Percentiles rank a stretch among this genome's conserved stretches.
Conservation (phyloP, 1,140 invertebrate genomes). For the Brachionus paranguensis region DNA sequence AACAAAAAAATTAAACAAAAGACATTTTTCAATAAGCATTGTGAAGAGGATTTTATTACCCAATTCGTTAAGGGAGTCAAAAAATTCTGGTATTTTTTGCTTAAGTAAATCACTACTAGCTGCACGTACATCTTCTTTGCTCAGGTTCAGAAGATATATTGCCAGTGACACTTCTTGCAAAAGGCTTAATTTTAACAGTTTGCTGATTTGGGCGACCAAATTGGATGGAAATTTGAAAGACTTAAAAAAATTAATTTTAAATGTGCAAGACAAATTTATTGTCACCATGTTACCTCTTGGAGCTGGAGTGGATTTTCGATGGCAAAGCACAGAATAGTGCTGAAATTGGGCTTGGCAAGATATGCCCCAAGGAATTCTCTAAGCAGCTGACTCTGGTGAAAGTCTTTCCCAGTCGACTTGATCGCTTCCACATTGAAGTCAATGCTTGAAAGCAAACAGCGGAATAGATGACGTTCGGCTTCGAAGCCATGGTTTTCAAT, state of each 20-base stretch:
- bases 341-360: slow-evolving; percentile 66
- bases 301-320: slow-evolving; percentile 65
- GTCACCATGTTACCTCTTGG: slow-evolving; percentile 54
- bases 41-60: slow-evolving; percentile 49
- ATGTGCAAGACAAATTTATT: background rate
- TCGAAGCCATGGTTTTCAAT: slow-evolving; percentile 73
- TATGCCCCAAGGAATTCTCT: slow-evolving; percentile 67
- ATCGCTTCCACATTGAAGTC: slow-evolving; percentile 58
- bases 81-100: slow-evolving; percentile 73
- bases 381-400: slow-evolving; percentile 66
- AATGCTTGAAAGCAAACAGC: slow-evolving; percentile 71
- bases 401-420: slow-evolving; percentile 58
- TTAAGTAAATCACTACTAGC: slow-evolving; percentile 71
- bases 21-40: background rate
- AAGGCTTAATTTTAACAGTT: slow-evolving; percentile 71
- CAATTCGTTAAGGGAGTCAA: slow-evolving; percentile 73
- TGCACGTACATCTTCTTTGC: slow-evolving; percentile 66
- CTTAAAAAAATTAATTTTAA: slow-evolving; percentile 59
- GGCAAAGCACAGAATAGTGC: slow-evolving; percentile 71
- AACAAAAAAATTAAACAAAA: background rate
- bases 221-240: slow-evolving; percentile 66
- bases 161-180: slow-evolving; percentile 83
- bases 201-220: slow-evolving; percentile 66
- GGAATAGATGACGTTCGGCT: slow-evolving; percentile 77
- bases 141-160: slow-evolving; percentile 71